Base-by-base conservation (phyloP, 37 sponge, comb jelly and placozoan genomes). In the Sycon ciliatum region DNA sequence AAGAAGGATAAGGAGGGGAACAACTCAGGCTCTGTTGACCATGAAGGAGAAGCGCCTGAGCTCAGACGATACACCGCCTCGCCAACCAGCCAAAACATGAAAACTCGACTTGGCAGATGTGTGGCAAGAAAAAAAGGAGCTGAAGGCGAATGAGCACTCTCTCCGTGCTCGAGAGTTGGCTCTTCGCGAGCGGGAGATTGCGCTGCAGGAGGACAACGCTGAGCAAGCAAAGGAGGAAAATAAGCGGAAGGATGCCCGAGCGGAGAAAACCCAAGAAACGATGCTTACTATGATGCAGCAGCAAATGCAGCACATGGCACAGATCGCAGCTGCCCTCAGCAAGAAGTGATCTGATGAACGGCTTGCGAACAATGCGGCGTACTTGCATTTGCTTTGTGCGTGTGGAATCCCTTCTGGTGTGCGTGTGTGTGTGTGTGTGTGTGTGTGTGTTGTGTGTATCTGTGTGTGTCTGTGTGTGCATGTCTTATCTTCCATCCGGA, bases 161-260 rank as follows among this genome's bases (percentile, higher is more conserved):
- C n/a, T n/a, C n/a, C n/a, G n/a, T n/a, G n/a, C n/a, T n/a, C n/a
- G 61, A 28, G 61, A 57, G 24, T 5, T 57, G 4, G 24, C 5
- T 5, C n/a, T 57, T 26, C 7, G 61, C 5, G 61, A 57, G 61
- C 13, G 24, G 6, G 61, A 57, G 24, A 6, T 57, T 6, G 61
- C 61, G 24, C 24, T 57, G 61, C 23, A 57, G 4, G 61, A 57
- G 61, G 4, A 57, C 27, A 57, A 57, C 27, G 61, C 61, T 20
- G 24, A 57, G 13, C 61, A 57, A 28, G 27, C 6, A 57, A 28
- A 57, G 7, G 61, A 23, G 4, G 24, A 26, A 26, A 23, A 57
- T 23, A 23, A 57, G n/a, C 61, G 24, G 24, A 57, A 28, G 18
- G 4, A 26, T 6, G 61, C 13, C 13, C 61, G 24, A 16, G 24